These are phyloP conservation scores for Diadegma fenestrale DNA, from an alignment of 2,888 invertebrate genomes.

Conservation along the genomic window DNA sequence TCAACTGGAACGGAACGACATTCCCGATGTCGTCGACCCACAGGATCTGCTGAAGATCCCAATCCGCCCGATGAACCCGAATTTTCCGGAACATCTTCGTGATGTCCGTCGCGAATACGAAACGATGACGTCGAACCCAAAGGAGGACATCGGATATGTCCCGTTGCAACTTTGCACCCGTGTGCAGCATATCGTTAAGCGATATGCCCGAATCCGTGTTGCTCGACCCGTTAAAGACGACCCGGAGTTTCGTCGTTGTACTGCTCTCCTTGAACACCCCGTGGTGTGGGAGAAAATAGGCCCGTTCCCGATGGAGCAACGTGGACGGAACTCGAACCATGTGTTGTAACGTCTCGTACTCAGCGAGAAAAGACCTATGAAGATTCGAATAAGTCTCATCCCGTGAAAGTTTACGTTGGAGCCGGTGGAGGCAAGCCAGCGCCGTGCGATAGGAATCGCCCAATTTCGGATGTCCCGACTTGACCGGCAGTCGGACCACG, in stretches of 20 bases:
- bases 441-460: slow-evolving; percentile 10
- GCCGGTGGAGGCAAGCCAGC: slow-evolving; percentile 12
- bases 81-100: slow-evolving; percentile 3
- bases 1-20: too few relatives aligned
- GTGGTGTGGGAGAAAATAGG: slow-evolving; percentile 26
- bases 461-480: slow-evolving; percentile 1
- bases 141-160: slow-evolving; percentile 52
- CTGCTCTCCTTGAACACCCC: too few relatives aligned
- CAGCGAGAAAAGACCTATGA: slow-evolving; percentile 31
- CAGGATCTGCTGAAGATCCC: too few relatives aligned
- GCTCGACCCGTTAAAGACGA: too few relatives aligned
- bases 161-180: too few relatives aligned
- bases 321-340: background rate
- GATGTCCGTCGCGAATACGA: background rate
- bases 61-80: background rate
- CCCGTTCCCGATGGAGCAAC: background rate
- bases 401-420: slow-evolving; percentile 12
- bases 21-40: too few relatives aligned
- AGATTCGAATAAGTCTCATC: slow-evolving; percentile 6
- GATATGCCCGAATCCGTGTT: too few relatives aligned
- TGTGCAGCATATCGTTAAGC: too few relatives aligned
- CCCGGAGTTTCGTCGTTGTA: too few relatives aligned
- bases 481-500: slow-evolving; percentile 27
- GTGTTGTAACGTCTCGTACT: slow-evolving; percentile 33
- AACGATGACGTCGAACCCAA: background rate